Evolutionary conservation across 2,113 vertebrate species (phyloP).

Genomic region (Xenopus laevis): DNA sequence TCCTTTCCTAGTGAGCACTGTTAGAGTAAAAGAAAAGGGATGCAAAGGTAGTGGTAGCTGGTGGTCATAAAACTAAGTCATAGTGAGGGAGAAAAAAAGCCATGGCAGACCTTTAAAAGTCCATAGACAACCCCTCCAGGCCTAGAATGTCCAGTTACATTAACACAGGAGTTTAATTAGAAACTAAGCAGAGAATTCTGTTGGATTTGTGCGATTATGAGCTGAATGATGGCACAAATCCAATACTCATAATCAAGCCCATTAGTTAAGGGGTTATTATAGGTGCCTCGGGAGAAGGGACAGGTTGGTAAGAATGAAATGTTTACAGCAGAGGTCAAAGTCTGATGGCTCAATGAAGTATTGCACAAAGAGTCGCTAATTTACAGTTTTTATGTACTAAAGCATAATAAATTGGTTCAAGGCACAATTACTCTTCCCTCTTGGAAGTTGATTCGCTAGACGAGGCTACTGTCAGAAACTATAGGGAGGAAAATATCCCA

Average conservation of each 20-base stretch:
- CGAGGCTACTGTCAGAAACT: neutral
- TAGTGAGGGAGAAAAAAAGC: constrained; percentile 41
- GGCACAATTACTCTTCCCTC: neutral
- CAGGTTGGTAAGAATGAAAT: constrained; percentile 26
- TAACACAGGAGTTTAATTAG: constrained; percentile 62
- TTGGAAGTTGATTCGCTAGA: neutral
- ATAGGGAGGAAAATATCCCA: neutral
- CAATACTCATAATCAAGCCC: constrained; percentile 38
- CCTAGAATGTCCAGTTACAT: constrained; percentile 57
- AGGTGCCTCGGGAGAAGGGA: constrained; percentile 23
- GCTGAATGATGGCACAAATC: constrained; percentile 30
- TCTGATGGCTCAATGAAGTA: constrained; percentile 17
- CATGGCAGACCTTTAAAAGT: constrained; percentile 49
- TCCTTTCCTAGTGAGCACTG: constrained; percentile 31
- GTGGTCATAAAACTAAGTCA: constrained; percentile 46
- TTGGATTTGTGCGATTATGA: constrained; percentile 54
- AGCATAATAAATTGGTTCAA: constrained; percentile 11
- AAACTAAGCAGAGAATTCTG: constrained; percentile 57
- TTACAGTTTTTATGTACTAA: constrained; percentile 32
- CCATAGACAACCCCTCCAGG: constrained; percentile 46
- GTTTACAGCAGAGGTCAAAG: constrained; percentile 23
- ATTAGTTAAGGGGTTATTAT: constrained; percentile 42
- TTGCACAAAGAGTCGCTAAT: constrained; percentile 15
- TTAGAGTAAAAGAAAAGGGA: constrained; percentile 43
- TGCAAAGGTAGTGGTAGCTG: constrained; percentile 42